Percentiles rank a stretch among this genome's conserved stretches.
Conservation (phyloP, 1,140 invertebrate species). For the Aphelenchoides fujianensis region DNA sequence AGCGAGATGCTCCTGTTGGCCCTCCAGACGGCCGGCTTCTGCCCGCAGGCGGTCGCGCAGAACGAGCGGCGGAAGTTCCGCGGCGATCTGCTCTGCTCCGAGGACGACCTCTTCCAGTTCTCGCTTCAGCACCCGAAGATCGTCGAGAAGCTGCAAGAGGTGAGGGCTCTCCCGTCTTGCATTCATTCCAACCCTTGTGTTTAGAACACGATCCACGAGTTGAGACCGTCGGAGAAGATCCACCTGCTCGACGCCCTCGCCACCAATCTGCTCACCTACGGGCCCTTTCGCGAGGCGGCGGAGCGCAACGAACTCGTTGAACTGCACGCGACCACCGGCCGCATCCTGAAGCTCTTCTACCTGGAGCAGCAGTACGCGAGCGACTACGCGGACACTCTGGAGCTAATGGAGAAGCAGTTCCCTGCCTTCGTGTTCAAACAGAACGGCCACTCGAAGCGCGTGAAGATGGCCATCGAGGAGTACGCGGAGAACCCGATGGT, state of each 20-base stretch:
- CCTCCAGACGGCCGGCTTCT: conserved; percentile 9
- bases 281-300: background rate
- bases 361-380: conserved; percentile 12
- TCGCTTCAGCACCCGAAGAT: conserved; percentile 2
- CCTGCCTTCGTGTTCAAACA: conserved; percentile 4
- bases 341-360: background rate
- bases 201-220: background rate
- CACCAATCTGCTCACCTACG: conserved; percentile 1
- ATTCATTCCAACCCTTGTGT: background rate
- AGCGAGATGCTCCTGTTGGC: background rate
- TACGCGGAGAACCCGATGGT: background rate
- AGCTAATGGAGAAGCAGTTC: background rate
- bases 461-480: background rate
- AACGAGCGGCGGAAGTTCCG: background rate
- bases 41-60: background rate
- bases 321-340: background rate
- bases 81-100: background rate
- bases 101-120: conserved; percentile 12
- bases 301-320: background rate
- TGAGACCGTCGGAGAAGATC: background rate
- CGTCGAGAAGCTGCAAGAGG: conserved; percentile 4
- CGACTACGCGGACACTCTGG: conserved; percentile 13
- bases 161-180: background rate
- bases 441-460: conserved; percentile 17
- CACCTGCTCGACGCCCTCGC: background rate